phyloP scores from a whole-genome alignment of 2,888 invertebrate species.

The Caenorhabditis sp. region DNA sequence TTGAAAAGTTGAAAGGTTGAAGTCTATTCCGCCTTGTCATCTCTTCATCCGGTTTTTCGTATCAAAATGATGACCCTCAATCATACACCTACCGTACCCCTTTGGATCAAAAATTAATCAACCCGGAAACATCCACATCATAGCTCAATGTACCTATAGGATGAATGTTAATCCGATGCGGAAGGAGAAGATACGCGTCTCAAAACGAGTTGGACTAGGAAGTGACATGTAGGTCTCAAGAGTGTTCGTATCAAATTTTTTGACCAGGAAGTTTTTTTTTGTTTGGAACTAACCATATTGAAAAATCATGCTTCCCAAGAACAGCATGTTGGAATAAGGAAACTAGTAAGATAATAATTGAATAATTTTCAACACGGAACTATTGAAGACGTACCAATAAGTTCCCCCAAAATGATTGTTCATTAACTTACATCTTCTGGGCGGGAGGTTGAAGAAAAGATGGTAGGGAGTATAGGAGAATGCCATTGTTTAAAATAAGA shows the following conservation, averaged over 20 bases:
- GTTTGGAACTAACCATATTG: background rate
- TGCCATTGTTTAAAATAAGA: slow-evolving; percentile 50
- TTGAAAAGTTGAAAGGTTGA: slow-evolving; percentile 4
- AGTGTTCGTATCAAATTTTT: slow-evolving; percentile 19
- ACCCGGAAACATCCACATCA: slow-evolving; percentile 2
- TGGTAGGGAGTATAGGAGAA: slow-evolving; percentile 60
- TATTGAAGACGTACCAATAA: background rate
- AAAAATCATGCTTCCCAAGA: background rate
- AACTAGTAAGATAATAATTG: background rate
- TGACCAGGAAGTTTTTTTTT: slow-evolving; percentile 14
- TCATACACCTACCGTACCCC: too few species aligned
- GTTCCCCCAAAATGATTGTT: background rate
- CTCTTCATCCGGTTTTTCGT: background rate
- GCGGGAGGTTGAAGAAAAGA: slow-evolving; percentile 61
- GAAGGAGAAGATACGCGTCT: slow-evolving; percentile 9
- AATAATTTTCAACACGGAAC: background rate
- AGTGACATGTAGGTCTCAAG: slow-evolving; percentile 35
- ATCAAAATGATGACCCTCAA: background rate
- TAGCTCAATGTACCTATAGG: background rate
- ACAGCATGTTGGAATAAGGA: background rate
- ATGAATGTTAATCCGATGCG: background rate
- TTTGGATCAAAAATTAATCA: slow-evolving; percentile 4
- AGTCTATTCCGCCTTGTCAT: background rate
- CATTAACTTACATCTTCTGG: slow-evolving; percentile 54
- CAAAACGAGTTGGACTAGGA: background rate